Evolutionary conservation across 2,888 invertebrate species (phyloP).

Genomic region (Cantharis lateralis): DNA sequence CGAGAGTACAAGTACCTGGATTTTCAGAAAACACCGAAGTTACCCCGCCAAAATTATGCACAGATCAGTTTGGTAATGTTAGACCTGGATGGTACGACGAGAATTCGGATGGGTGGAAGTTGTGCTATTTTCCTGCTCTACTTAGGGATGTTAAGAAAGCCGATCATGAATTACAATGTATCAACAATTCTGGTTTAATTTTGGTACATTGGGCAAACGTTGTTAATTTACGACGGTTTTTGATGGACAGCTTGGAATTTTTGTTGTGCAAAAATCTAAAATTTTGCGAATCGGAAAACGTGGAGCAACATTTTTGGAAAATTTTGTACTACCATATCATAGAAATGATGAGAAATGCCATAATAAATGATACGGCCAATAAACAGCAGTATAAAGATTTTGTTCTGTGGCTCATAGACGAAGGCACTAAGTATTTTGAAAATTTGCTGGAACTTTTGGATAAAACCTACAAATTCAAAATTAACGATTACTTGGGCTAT

Average conservation of each 20-base stretch:
- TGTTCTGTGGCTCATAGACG: constrained; percentile 74
- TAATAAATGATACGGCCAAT: constrained; percentile 64
- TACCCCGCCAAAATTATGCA: constrained; percentile 43
- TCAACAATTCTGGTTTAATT: constrained; percentile 64
- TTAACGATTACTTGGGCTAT: constrained; percentile 65
- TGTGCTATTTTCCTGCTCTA: constrained; percentile 60
- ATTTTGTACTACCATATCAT: constrained; percentile 86
- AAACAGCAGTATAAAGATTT: constrained; percentile 69
- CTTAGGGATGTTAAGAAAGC: constrained; percentile 70
- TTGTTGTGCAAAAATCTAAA: constrained; percentile 79
- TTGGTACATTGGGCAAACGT: constrained; percentile 70
- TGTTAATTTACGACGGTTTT: constrained; percentile 63
- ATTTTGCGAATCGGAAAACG: constrained; percentile 83
- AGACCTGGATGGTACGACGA: constrained; percentile 65
- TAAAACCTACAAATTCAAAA: constrained; percentile 73
- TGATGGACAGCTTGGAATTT: constrained; percentile 70
- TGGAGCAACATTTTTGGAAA: constrained; percentile 92
- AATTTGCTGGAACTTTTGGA: constrained; percentile 74
- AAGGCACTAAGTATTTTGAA: constrained; percentile 80
- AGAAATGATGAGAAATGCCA: constrained; percentile 76
- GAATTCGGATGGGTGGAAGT: constrained; percentile 64
- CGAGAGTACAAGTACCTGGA: constrained; percentile 45
- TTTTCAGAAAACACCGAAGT: constrained; percentile 47
- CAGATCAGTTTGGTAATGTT: constrained; percentile 59
- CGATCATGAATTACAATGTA: constrained; percentile 69